Evolutionary conservation across 2,797 vertebrate species (phyloP).

Genomic region (Onychomys leucogaster): DNA sequence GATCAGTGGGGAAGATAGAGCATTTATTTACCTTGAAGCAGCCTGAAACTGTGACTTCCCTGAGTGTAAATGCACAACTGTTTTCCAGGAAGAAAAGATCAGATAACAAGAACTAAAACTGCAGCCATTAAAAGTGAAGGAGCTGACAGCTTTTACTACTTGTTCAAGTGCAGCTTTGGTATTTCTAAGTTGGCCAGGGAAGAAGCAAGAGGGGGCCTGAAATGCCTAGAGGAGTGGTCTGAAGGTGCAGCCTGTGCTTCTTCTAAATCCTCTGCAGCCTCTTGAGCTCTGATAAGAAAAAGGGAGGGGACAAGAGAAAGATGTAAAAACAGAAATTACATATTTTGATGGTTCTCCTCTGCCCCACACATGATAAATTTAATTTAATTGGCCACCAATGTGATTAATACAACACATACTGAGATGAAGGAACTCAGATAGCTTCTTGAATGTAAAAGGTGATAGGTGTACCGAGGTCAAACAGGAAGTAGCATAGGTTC

Average conservation of each 20-base stretch:
- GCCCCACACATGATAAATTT: not conserved
- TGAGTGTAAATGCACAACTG: not conserved
- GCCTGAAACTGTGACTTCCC: not conserved
- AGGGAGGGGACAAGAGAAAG: not conserved
- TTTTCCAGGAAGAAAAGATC: slow-evolving; percentile 21
- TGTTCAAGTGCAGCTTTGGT: slow-evolving; percentile 13
- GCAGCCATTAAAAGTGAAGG: not conserved
- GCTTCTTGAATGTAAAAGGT: not conserved
- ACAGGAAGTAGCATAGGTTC: not conserved
- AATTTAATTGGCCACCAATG: not conserved
- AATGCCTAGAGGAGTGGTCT: not conserved
- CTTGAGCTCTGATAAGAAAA: not conserved
- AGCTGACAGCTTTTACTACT: slow-evolving; percentile 3
- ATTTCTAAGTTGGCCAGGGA: not conserved
- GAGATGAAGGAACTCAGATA: not conserved
- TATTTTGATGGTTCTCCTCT: not conserved
- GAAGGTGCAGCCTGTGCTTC: too few species aligned
- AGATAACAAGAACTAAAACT: not conserved
- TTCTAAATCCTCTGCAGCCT: not conserved
- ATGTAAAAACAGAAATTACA: not conserved
- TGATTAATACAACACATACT: not conserved
- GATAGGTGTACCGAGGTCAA: not conserved
- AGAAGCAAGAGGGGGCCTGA: not conserved
- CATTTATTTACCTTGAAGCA: not conserved
- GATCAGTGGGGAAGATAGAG: not conserved